Percentiles rank a stretch among this genome's conserved stretches.
These are phyloP conservation scores for Taenaris catops DNA, from an alignment of 2,888 invertebrate genomes.

Conservation along the genomic window DNA sequence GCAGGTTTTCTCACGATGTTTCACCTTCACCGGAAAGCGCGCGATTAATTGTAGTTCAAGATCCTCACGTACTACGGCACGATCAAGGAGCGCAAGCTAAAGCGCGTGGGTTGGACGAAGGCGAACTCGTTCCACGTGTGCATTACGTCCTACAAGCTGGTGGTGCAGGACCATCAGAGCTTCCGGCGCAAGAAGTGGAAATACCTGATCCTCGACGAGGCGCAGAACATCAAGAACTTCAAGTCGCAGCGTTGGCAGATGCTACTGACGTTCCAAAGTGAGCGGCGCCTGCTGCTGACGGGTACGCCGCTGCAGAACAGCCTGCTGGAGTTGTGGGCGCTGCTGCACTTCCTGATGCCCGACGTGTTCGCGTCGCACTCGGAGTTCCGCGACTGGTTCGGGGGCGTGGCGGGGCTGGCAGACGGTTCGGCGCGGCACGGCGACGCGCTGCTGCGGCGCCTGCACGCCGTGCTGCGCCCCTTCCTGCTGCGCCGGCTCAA, in stretches of 20 bases:
- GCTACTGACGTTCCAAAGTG: slow-evolving; percentile 95
- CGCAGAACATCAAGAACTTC: slow-evolving; percentile 99
- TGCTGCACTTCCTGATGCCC: slow-evolving; percentile 99
- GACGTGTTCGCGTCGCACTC: slow-evolving; percentile 97
- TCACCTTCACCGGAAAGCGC: no score
- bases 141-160: slow-evolving; percentile 98
- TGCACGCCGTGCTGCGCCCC: slow-evolving; percentile 86
- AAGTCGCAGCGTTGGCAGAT: slow-evolving; percentile 99
- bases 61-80: slow-evolving; percentile 98
- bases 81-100: slow-evolving; percentile 95
- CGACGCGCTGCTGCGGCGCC: slow-evolving; percentile 42
- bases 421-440: slow-evolving; percentile 42
- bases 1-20: no score
- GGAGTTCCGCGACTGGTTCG: slow-evolving; percentile 99
- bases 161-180: slow-evolving; percentile 98
- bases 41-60: no score
- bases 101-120: slow-evolving; percentile 98
- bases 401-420: slow-evolving; percentile 87
- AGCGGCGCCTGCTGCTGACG: slow-evolving; percentile 93
- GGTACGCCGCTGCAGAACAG: slow-evolving; percentile 98
- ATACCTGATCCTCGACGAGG: slow-evolving; percentile 98
- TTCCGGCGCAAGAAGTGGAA: slow-evolving; percentile 99
- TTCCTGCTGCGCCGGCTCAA: slow-evolving; percentile 96
- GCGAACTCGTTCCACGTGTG: slow-evolving; percentile 99
- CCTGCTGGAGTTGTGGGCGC: slow-evolving; percentile 97